Evolutionary conservation across 2,797 vertebrate genomes (phyloP).

Genomic region (Dermochelys coriacea): DNA sequence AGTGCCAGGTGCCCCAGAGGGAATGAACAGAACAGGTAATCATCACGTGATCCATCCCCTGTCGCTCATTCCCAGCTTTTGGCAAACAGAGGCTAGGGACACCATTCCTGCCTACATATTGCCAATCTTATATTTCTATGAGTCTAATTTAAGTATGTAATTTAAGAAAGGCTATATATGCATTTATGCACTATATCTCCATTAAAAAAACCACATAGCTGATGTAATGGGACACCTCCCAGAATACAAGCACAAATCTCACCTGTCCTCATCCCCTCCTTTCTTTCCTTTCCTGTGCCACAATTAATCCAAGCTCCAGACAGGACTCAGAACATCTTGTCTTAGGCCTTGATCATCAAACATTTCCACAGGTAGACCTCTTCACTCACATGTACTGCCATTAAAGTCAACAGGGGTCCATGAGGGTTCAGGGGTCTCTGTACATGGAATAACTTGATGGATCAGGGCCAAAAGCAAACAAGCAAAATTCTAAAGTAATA

Average conservation of each 20-base stretch:
- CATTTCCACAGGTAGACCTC: neutral
- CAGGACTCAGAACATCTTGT: neutral
- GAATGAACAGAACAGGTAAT: no score
- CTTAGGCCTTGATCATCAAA: neutral
- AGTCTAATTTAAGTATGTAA: neutral
- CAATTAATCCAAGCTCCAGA: neutral
- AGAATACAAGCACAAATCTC: neutral
- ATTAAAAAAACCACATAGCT: neutral
- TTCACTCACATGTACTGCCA: neutral
- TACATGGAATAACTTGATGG: neutral
- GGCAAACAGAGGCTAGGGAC: no score
- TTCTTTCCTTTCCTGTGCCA: neutral
- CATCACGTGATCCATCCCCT: no score
- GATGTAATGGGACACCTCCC: neutral
- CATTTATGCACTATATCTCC: neutral
- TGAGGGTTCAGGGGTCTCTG: neutral
- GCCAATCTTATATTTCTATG: neutral
- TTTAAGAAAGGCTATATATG: neutral
- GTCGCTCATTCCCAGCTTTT: no score
- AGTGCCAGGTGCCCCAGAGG: no score
- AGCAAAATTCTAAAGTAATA: neutral
- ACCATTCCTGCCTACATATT: neutral
- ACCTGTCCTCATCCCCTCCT: neutral
- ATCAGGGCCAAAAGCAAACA: neutral
- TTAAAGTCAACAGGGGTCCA: neutral